phyloP scores from a whole-genome alignment of 2,113 vertebrate genomes.

The Symphodus melops region DNA sequence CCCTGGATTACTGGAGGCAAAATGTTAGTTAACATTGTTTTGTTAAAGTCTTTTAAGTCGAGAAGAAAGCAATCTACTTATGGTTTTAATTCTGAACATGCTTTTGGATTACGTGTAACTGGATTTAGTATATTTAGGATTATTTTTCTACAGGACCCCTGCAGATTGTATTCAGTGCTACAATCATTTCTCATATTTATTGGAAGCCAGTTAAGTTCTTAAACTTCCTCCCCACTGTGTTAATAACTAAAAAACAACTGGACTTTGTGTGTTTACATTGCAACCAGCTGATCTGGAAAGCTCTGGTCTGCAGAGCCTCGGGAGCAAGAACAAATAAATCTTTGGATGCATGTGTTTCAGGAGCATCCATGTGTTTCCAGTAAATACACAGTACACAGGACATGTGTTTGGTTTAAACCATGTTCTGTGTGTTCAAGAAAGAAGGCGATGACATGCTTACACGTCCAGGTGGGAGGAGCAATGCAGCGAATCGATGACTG shows the following conservation, averaged over 20 bases:
- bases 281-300: slow-evolving; percentile 53
- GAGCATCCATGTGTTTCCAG: slow-evolving; percentile 14
- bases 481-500: slow-evolving; percentile 30
- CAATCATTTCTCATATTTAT: slow-evolving; percentile 20
- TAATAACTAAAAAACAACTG: slow-evolving; percentile 34
- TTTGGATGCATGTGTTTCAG: slow-evolving; percentile 1
- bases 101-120: not conserved
- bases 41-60: not conserved
- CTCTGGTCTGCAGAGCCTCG: not conserved
- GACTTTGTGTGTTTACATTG: slow-evolving; percentile 48
- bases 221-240: slow-evolving; percentile 15
- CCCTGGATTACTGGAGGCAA: slow-evolving; percentile 3
- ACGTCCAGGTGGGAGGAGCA: slow-evolving; percentile 45
- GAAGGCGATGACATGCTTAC: slow-evolving; percentile 32
- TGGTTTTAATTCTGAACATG: slow-evolving; percentile 5
- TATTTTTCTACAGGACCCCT: slow-evolving; percentile 3
- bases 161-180: slow-evolving; percentile 1
- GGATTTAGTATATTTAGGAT: slow-evolving; percentile 6
- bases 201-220: slow-evolving; percentile 28
- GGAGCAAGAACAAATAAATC: slow-evolving; percentile 2
- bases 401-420: slow-evolving; percentile 24
- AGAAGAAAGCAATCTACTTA: not conserved
- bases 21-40: not conserved
- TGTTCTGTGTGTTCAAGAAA: slow-evolving; percentile 5
- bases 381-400: slow-evolving; percentile 14